These are phyloP conservation scores for Micropterix aruncella DNA, from an alignment of 2,888 invertebrate genomes.

Conservation along the genomic window DNA sequence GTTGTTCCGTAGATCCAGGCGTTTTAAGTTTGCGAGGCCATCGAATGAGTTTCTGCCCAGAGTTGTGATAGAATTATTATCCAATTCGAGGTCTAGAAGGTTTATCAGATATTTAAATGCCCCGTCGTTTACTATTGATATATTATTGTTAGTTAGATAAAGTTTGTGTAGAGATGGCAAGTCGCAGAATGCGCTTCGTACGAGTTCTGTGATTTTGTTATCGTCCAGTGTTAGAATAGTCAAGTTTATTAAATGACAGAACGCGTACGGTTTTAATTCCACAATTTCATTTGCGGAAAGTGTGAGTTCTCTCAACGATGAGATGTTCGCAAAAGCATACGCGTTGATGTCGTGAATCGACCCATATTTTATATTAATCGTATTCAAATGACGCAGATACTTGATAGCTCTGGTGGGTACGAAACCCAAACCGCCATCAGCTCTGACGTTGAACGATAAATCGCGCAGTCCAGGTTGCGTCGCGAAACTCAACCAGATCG, in stretches of 20 bases:
- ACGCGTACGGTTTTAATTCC: slow-evolving; percentile 50
- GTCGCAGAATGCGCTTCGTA: slow-evolving; percentile 57
- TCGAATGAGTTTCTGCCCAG: slow-evolving; percentile 65
- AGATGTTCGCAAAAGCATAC: slow-evolving; percentile 60
- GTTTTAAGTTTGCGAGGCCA: slow-evolving; percentile 57
- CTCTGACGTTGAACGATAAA: slow-evolving; percentile 57
- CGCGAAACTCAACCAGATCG: slow-evolving; percentile 60
- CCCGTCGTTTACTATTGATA: slow-evolving; percentile 71
- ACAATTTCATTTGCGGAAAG: slow-evolving; percentile 58
- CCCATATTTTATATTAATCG: slow-evolving; percentile 58
- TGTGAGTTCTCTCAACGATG: slow-evolving; percentile 49
- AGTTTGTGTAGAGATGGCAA: slow-evolving; percentile 60
- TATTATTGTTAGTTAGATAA: slow-evolving; percentile 72
- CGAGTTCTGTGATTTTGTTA: slow-evolving; percentile 62
- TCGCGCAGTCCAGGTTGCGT: slow-evolving; percentile 57
- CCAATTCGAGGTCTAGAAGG: slow-evolving; percentile 68
- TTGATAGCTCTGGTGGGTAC: slow-evolving; percentile 57
- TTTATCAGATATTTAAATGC: slow-evolving; percentile 63
- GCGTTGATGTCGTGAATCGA: slow-evolving; percentile 54
- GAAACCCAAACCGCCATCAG: slow-evolving; percentile 52
- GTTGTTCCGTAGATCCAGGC: slow-evolving; percentile 62
- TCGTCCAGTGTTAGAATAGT: slow-evolving; percentile 57
- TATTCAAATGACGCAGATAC: slow-evolving; percentile 49
- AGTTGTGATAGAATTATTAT: slow-evolving; percentile 59
- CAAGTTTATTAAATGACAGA: slow-evolving; percentile 57